phyloP scores from a whole-genome alignment of 2,888 invertebrate genomes.

The Penaeus monodon region DNA sequence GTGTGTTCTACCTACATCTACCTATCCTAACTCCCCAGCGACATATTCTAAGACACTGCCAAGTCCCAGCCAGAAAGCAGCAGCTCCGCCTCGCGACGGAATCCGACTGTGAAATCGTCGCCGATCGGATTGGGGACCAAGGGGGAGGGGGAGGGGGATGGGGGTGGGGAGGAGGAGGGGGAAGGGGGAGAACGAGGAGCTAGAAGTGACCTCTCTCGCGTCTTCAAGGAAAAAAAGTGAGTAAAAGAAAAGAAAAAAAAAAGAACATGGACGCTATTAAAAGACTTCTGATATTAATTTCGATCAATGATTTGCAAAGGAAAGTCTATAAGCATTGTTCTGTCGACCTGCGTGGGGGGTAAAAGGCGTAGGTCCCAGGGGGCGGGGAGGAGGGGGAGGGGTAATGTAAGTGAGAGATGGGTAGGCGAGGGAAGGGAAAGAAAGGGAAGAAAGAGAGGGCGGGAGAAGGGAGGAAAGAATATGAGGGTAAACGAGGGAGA shows the following conservation, averaged over 20 bases:
- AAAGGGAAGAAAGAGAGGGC: not conserved
- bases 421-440: not conserved
- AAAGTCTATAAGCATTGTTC: constrained; percentile 37
- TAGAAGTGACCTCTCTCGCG: not conserved
- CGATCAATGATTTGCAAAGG: constrained; percentile 50
- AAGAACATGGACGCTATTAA: not conserved
- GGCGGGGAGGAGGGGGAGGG: not conserved
- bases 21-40: too few species aligned
- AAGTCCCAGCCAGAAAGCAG: not conserved
- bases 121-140: not conserved
- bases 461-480: not conserved
- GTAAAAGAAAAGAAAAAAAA: not conserved
- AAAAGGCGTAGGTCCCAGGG: not conserved
- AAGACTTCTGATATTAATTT: constrained; percentile 40
- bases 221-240: not conserved
- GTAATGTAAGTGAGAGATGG: not conserved
- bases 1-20: not conserved
- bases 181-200: not conserved
- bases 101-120: not conserved
- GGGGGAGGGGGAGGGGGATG: not conserved
- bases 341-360: not conserved
- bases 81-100: not conserved
- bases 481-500: not conserved
- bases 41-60: too few species aligned
- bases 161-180: not conserved